Conservation (phyloP, 2,113 vertebrate genomes). For the Synchiropus splendidus region DNA sequence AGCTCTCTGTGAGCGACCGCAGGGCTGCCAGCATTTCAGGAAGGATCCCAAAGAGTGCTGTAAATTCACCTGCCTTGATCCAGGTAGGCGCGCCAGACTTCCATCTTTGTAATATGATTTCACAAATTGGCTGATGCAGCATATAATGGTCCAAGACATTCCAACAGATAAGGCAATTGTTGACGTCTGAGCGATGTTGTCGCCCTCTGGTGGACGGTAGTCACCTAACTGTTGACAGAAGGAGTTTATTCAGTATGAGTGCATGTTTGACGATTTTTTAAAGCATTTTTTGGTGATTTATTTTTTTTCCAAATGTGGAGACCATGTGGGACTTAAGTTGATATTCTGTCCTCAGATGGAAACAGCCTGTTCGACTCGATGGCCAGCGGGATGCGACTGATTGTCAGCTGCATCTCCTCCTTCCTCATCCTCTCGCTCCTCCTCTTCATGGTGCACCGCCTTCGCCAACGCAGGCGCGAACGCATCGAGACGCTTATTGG, state of each 20-base stretch:
- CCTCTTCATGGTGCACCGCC: conserved; percentile 96
- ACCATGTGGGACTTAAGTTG: no score
- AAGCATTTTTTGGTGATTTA: no score
- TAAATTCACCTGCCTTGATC: conserved; percentile 94
- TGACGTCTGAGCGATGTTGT: no score
- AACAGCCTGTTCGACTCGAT: conserved; percentile 94
- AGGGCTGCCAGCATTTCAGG: conserved; percentile 89
- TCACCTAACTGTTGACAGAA: no score
- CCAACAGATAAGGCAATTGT: no score
- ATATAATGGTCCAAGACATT: no score
- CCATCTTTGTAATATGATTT: background rate
- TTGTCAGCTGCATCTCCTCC: conserved; percentile 96
- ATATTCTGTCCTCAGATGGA: conserved; percentile 72
- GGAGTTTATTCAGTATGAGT: no score
- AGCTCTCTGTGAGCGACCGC: conserved; percentile 87
- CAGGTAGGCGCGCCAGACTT: conserved; percentile 62
- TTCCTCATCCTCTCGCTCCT: conserved; percentile 97
- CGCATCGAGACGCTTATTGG: conserved; percentile 95
- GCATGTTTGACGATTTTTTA: no score
- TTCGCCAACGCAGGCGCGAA: conserved; percentile 87
- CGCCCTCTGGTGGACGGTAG: no score
- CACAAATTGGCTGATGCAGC: no score
- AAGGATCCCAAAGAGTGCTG: conserved; percentile 98
- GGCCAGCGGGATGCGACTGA: conserved; percentile 95
- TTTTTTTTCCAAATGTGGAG: no score